A percentile compares a stretch with the other conserved stretches of the same genome.
Conservation (phyloP, 2,113 vertebrate species). For the Pachyramphus minor region DNA sequence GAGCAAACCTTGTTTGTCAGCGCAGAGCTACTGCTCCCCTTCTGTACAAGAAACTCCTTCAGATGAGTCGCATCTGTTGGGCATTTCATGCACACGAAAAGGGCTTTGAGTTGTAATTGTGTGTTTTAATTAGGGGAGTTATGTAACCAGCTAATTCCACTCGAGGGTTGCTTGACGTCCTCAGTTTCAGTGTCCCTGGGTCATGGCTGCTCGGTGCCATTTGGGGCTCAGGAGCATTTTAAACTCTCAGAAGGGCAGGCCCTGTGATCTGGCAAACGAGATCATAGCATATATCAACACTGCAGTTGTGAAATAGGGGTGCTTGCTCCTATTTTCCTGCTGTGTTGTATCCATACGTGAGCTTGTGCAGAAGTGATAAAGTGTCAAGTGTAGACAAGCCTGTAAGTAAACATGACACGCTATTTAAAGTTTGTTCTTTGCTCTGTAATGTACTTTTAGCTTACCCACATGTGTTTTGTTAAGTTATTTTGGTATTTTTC, state of each 20-base stretch:
- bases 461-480: neutral
- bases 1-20: neutral
- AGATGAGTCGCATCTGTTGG: neutral
- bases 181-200: neutral
- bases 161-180: neutral
- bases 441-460: neutral
- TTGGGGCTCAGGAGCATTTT: neutral
- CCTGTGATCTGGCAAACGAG: neutral
- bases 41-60: neutral
- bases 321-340: neutral
- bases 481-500: neutral
- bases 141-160: neutral
- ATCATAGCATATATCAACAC: neutral
- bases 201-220: neutral
- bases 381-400: neutral
- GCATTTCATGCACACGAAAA: neutral
- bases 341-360: neutral
- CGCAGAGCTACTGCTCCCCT: neutral
- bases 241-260: neutral
- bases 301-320: neutral
- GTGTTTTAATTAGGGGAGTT: conserved; percentile 27
- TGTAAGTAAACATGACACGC: neutral
- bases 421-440: neutral
- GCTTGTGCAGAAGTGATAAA: neutral
- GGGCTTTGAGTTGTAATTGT: neutral